Conservation (phyloP, 2,888 invertebrate genomes). For the Andrena fulva region DNA sequence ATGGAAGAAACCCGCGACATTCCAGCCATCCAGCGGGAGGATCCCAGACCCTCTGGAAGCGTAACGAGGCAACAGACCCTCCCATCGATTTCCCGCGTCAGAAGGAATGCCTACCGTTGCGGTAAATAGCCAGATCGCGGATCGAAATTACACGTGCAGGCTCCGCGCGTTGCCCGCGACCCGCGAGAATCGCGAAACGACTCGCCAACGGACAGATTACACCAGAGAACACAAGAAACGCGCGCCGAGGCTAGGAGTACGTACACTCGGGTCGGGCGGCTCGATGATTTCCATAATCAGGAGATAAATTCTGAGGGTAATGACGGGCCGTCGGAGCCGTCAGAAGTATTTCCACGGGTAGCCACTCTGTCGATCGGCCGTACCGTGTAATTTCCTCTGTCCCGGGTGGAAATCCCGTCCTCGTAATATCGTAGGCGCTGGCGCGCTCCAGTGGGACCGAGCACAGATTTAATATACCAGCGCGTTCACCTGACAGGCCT, state of each 20-base stretch:
- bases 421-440: slow-evolving; percentile 9
- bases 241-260: too few species aligned
- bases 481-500: neutral
- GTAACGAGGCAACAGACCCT: neutral
- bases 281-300: slow-evolving; percentile 41
- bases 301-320: slow-evolving; percentile 38
- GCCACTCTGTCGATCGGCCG: neutral
- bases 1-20: too few species aligned
- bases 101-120: neutral
- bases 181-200: neutral
- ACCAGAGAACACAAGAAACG: too few species aligned
- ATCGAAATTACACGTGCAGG: neutral
- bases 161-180: neutral
- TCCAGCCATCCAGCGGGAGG: too few species aligned
- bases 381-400: slow-evolving; percentile 36
- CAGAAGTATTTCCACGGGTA: slow-evolving; percentile 30
- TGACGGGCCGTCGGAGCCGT: slow-evolving; percentile 21
- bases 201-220: neutral
- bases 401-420: slow-evolving; percentile 4
- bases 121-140: slow-evolving; percentile 1
- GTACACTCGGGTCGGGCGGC: too few species aligned
- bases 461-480: neutral
- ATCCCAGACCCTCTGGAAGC: too few species aligned
- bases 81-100: neutral
- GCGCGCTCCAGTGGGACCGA: neutral